phyloP scores from a whole-genome alignment of 2,888 invertebrate genomes.

The Odontocerum albicorne region DNA sequence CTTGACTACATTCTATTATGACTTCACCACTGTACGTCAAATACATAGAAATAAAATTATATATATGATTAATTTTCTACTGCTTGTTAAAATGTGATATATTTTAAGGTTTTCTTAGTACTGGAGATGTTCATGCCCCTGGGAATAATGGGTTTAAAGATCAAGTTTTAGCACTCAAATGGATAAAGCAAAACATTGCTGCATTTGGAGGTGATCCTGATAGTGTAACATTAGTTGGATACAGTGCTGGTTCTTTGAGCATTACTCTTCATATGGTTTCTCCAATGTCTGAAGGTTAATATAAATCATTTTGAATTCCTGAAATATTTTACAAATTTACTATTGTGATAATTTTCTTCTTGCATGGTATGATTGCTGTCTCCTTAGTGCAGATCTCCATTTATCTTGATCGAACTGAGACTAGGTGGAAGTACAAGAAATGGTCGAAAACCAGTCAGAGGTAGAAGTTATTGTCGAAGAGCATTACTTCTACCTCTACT shows the following conservation, averaged over 20 bases:
- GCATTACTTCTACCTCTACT: too few species aligned
- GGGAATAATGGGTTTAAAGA: slow-evolving; percentile 45
- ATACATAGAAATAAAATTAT: too few species aligned
- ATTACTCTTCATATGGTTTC: slow-evolving; percentile 18
- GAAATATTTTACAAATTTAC: not conserved
- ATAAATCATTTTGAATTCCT: not conserved
- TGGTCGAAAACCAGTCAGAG: too few species aligned
- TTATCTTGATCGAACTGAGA: too few species aligned
- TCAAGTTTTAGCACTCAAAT: slow-evolving; percentile 61
- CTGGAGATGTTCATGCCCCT: slow-evolving; percentile 16
- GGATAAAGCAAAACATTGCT: slow-evolving; percentile 63
- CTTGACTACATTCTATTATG: not conserved
- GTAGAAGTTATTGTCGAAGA: too few species aligned
- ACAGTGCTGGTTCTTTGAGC: slow-evolving; percentile 59
- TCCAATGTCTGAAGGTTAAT: slow-evolving; percentile 21
- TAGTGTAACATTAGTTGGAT: slow-evolving; percentile 62
- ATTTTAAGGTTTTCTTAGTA: slow-evolving; percentile 24
- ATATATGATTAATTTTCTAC: too few species aligned
- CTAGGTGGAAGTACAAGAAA: too few species aligned
- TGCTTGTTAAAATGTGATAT: too few species aligned
- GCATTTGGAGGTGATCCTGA: slow-evolving; percentile 61
- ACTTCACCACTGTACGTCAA: not conserved
- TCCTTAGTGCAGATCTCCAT: not conserved
- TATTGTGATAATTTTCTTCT: not conserved
- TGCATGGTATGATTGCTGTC: not conserved